These are phyloP conservation scores for Pagrus major DNA, from an alignment of 2,113 vertebrate genomes.

Conservation along the genomic window DNA sequence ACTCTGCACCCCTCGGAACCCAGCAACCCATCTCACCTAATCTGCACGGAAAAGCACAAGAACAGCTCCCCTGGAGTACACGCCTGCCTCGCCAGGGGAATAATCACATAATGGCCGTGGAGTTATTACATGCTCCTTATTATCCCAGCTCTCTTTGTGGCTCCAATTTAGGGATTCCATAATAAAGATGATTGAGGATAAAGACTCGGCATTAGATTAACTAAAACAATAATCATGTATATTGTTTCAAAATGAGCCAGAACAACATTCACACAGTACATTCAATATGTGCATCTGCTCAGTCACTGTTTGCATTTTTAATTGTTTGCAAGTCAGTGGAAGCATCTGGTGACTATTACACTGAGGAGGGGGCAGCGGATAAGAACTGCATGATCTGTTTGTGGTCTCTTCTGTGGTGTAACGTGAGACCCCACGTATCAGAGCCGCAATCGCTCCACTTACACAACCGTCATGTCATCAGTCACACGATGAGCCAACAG, in stretches of 20 bases:
- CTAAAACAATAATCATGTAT: constrained; percentile 58
- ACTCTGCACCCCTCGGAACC: constrained; percentile 43
- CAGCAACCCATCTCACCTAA: constrained; percentile 60
- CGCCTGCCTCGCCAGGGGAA: constrained; percentile 60
- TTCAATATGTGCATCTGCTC: constrained; percentile 20
- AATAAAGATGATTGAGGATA: constrained; percentile 54
- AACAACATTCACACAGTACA: constrained; percentile 2
- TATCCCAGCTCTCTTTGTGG: constrained; percentile 41
- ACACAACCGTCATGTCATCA: constrained; percentile 53
- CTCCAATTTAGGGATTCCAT: constrained; percentile 55
- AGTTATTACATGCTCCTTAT: constrained; percentile 66
- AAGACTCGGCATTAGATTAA: constrained; percentile 38
- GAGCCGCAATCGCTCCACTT: constrained; percentile 46
- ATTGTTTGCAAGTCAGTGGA: constrained; percentile 63
- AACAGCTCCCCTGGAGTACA: constrained; percentile 41
- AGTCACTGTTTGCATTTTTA: constrained; percentile 63
- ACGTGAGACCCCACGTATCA: constrained; percentile 43
- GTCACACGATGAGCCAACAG: constrained; percentile 24
- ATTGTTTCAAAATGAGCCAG: constrained; percentile 1
- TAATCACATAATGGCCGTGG: constrained; percentile 63
- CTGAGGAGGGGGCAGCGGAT: constrained; percentile 47
- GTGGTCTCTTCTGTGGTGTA: constrained; percentile 37
- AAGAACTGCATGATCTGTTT: constrained; percentile 59
- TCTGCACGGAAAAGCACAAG: constrained; percentile 57
- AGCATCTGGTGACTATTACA: constrained; percentile 76